Conservation (phyloP, 2,797 vertebrate genomes). For the Phrynocephalus vlangalii region DNA sequence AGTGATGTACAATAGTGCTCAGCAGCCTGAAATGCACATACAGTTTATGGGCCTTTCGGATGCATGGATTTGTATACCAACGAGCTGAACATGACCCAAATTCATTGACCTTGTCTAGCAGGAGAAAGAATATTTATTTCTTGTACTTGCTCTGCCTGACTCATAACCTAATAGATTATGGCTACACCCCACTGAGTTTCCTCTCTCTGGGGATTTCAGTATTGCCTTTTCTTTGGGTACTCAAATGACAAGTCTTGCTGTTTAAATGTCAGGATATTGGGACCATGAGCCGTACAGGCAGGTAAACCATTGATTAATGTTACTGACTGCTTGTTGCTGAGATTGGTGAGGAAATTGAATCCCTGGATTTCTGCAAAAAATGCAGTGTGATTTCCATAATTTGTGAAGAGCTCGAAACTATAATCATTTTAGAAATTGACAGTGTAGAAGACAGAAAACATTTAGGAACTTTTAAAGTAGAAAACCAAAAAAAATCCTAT, state of each 20-base stretch:
- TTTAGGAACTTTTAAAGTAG: slow-evolving; percentile 69
- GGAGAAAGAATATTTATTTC: background rate
- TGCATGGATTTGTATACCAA: rapidly evolving
- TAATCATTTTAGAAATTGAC: slow-evolving; percentile 61
- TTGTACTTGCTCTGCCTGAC: slow-evolving; percentile 15
- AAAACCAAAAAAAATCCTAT: slow-evolving; percentile 69
- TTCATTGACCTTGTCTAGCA: background rate
- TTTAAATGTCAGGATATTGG: slow-evolving; percentile 70
- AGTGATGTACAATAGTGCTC: background rate
- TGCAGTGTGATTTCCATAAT: slow-evolving; percentile 70
- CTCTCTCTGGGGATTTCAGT: slow-evolving; percentile 43
- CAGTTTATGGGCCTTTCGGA: background rate
- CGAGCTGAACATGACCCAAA: background rate
- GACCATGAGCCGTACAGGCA: slow-evolving; percentile 59
- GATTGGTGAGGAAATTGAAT: slow-evolving; percentile 76
- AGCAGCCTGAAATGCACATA: background rate
- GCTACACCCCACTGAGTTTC: slow-evolving; percentile 53
- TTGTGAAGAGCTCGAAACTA: slow-evolving; percentile 72
- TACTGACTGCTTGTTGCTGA: slow-evolving; percentile 73
- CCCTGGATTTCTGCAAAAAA: slow-evolving; percentile 68
- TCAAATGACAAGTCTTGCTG: slow-evolving; percentile 56
- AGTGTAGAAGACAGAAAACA: slow-evolving; percentile 61
- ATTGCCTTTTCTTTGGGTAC: slow-evolving; percentile 54
- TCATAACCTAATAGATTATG: background rate
- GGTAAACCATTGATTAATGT: slow-evolving; percentile 78